Base-by-base conservation (phyloP, 2,888 invertebrate species). In the Drosophila siamana region DNA sequence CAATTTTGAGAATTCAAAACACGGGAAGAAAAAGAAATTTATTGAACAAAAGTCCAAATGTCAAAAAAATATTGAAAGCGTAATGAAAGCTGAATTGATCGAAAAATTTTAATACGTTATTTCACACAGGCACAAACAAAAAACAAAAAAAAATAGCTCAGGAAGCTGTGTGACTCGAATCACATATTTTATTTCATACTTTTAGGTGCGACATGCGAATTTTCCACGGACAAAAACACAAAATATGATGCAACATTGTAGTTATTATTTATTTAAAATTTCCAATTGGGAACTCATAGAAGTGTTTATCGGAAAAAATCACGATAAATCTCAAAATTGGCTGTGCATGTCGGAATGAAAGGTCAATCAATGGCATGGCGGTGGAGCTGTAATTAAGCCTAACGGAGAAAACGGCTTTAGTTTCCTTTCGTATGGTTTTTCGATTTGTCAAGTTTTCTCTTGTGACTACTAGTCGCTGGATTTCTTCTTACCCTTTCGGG, bases 1-100 rank as follows among this genome's bases (percentile, higher is more conserved):
- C n/a, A 72, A 72, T 69, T 69, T 69, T 13, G 51, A 33, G 47
- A 0, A 9, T 1, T 44, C 55, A 26, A 40, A 24, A 36, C 3
- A n/a, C n/a, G n/a, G n/a, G n/a, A 9, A 13, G 3, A 2, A 13
- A 33, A 33, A 4, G 11, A 1, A 33, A 3, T n/a, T 11, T 28
- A 30, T 19, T 3, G 3, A 19, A 1, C 19, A 19, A 19, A 19
- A 19, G 2, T 19, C 19, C 19, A 30, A 30, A 1, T 4, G n/a
- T 33, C 30, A n/a, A 33, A 33, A 11, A n/a, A 0, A n/a, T n/a
- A n/a, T 33, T 54, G 41, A 54, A 41, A 9, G 19, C 6, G 22
- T 28, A 33, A 6, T 33, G 1, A 44, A 55, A 22, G 43, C 22
- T 44, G 9, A 28, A 9, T 3, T 28, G 28, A 9, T 28, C 9